Evolutionary conservation across 2,797 vertebrate genomes (phyloP).

Genomic region (Florisuga fusca): DNA sequence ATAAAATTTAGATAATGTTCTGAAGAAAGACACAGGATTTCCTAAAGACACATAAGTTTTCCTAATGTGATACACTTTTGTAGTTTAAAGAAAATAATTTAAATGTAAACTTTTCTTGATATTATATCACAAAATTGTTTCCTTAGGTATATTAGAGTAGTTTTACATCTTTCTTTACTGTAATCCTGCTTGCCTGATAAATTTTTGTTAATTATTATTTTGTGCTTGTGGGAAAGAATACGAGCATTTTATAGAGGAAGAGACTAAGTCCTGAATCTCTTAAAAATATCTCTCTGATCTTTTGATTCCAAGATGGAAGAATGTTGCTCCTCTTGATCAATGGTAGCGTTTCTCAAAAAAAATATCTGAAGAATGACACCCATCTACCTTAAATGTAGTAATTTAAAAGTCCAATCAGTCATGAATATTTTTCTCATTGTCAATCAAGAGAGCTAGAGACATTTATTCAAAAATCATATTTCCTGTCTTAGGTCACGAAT

Average conservation of each 20-base stretch:
- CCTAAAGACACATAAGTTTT: no score
- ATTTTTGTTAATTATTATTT: not conserved
- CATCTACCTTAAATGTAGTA: not conserved
- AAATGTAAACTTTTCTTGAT: not conserved
- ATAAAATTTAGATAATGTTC: not conserved
- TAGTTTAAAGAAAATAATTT: not conserved
- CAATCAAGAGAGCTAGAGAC: not conserved
- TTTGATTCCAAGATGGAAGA: not conserved
- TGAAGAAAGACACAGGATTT: not conserved
- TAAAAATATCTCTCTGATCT: not conserved
- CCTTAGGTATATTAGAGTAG: not conserved
- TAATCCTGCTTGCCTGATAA: not conserved
- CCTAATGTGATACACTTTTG: not conserved
- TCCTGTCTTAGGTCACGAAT: not conserved
- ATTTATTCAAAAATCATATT: not conserved
- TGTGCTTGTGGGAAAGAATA: not conserved
- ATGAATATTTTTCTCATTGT: not conserved
- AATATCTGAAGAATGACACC: not conserved
- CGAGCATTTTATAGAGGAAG: not conserved
- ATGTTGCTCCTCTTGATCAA: not conserved
- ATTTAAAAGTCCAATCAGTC: not conserved
- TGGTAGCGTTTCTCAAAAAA: not conserved
- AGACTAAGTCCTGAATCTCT: no score
- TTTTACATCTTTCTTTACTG: not conserved
- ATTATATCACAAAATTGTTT: no score